Percentiles rank a stretch among this genome's conserved stretches.
phyloP scores from a whole-genome alignment of 2,888 invertebrate genomes.

The Leucophenga montana region DNA sequence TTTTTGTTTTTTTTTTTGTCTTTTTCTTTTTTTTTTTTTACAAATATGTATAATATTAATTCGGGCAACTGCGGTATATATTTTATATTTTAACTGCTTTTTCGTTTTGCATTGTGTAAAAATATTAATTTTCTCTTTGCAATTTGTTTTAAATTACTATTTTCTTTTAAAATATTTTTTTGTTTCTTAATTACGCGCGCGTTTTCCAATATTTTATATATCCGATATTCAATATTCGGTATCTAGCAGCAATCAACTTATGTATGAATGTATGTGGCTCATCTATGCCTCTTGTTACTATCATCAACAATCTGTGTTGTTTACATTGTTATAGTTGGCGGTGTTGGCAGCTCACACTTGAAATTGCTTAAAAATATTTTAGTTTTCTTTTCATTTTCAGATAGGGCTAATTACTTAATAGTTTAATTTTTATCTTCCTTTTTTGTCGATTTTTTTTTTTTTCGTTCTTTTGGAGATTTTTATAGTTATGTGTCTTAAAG shows the following conservation, averaged over 20 bases:
- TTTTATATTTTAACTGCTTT: conserved; percentile 44
- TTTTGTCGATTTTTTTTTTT: conserved; percentile 29
- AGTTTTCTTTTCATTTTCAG: neutral
- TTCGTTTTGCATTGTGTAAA: conserved; percentile 25
- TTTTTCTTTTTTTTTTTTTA: conserved; percentile 2
- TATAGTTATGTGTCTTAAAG: conserved; percentile 42
- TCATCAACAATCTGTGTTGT: neutral
- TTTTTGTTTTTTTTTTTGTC: neutral
- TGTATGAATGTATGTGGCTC: too few species aligned
- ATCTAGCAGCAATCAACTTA: too few species aligned
- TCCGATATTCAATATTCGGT: too few species aligned
- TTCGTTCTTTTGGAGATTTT: conserved; percentile 33
- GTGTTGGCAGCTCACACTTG: neutral
- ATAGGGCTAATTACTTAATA: conserved; percentile 29
- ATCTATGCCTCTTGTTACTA: neutral
- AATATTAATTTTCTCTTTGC: conserved; percentile 46
- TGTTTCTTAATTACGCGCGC: conserved; percentile 40
- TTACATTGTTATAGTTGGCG: neutral
- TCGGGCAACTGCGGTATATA: conserved; percentile 65
- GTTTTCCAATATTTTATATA: conserved; percentile 2
- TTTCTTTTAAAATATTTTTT: conserved; percentile 34
- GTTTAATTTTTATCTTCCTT: conserved; percentile 29
- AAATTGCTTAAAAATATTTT: neutral
- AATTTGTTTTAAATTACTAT: conserved; percentile 38
- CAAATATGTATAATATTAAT: conserved; percentile 37